A percentile compares a stretch with the other conserved stretches of the same genome.
Conservation (phyloP, 2,113 vertebrate species). For the Spizaetus ornatus region DNA sequence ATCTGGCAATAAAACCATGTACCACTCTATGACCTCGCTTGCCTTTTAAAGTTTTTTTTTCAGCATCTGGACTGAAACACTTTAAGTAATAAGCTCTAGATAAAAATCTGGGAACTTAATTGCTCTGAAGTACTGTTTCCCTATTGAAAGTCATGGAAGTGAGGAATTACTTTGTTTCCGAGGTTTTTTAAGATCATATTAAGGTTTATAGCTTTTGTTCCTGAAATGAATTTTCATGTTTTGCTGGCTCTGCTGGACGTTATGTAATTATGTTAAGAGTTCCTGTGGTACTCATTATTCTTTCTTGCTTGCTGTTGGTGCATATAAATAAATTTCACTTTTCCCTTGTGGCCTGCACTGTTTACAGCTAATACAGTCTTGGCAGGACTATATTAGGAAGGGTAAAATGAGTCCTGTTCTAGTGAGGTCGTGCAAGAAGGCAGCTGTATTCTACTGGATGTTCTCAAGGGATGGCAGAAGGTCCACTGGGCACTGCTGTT, state of each 20-base stretch:
- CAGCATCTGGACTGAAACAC: neutral
- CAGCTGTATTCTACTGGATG: neutral
- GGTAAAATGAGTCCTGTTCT: neutral
- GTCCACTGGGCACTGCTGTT: neutral
- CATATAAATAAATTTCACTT: slow-evolving; percentile 26
- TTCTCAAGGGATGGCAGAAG: neutral
- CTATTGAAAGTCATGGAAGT: neutral
- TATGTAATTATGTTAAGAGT: slow-evolving; percentile 44
- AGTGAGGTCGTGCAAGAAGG: neutral
- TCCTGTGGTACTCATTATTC: slow-evolving; percentile 45
- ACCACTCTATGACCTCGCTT: neutral
- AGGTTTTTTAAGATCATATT: neutral
- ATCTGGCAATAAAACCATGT: neutral
- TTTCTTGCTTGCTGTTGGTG: neutral
- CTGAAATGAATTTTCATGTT: slow-evolving; percentile 47
- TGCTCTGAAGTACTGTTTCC: neutral
- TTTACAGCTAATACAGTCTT: neutral
- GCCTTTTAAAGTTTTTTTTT: neutral
- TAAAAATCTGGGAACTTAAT: slow-evolving; percentile 19
- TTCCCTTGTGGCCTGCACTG: neutral
- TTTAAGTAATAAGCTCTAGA: slow-evolving; percentile 6
- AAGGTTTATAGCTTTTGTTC: slow-evolving; percentile 37
- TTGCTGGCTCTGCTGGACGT: slow-evolving; percentile 14
- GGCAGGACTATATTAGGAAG: neutral
- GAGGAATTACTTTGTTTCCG: slow-evolving; percentile 9